Percentiles rank a stretch among this genome's conserved stretches.
Conservation (phyloP, 2,113 vertebrate species). For the Xiphophorus couchianus region DNA sequence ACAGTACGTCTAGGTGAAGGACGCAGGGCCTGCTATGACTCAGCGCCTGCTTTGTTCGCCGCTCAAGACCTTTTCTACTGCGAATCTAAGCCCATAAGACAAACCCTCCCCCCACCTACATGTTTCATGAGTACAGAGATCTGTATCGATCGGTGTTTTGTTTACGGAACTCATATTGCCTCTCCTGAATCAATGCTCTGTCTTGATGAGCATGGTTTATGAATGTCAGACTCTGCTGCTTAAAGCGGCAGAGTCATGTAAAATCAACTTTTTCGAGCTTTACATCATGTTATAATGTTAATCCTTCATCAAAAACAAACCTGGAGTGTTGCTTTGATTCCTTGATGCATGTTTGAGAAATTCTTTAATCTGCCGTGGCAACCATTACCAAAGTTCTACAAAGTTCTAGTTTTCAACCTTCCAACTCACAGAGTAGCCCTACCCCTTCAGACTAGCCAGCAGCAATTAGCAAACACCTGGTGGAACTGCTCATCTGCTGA, state of each 20-base stretch:
- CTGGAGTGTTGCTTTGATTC: no score
- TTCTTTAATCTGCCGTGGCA: no score
- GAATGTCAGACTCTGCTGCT: slow-evolving; percentile 45
- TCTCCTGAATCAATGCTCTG: slow-evolving; percentile 6
- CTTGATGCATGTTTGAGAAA: no score
- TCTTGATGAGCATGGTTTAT: not conserved
- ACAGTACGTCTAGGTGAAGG: slow-evolving; percentile 49
- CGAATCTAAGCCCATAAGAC: slow-evolving; percentile 23
- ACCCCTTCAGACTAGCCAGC: no score
- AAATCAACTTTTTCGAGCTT: no score
- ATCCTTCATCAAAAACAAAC: no score
- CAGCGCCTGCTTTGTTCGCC: slow-evolving; percentile 56
- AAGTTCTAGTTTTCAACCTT: no score
- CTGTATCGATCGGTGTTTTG: slow-evolving; percentile 43
- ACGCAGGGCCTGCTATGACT: slow-evolving; percentile 47
- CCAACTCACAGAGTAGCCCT: no score
- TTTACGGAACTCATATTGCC: slow-evolving; percentile 24
- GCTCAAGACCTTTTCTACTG: not conserved
- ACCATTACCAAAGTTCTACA: no score
- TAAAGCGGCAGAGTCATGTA: slow-evolving; percentile 42
- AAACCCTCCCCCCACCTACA: not conserved
- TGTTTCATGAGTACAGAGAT: slow-evolving; percentile 20
- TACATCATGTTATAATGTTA: no score
- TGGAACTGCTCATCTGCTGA: no score
- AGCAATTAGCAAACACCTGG: no score